These are phyloP conservation scores for Spilarctia lutea DNA, from an alignment of 2,888 invertebrate genomes.

Conservation along the genomic window DNA sequence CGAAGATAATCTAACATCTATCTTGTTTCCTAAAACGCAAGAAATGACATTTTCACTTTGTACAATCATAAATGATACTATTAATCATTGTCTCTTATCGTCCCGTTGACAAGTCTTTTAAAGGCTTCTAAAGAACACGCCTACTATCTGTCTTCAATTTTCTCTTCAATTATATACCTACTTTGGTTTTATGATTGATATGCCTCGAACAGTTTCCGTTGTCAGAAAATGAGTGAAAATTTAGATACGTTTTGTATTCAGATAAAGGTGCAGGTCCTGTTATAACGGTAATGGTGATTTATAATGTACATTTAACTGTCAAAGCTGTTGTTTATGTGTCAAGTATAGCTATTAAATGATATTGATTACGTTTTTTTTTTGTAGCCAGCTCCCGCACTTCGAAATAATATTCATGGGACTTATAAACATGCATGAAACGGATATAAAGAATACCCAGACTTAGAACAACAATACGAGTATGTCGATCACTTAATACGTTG, in stretches of 20 bases:
- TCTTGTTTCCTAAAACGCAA: constrained; percentile 33
- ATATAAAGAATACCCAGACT: too few relatives aligned
- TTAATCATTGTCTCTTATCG: constrained; percentile 62
- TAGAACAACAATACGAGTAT: too few relatives aligned
- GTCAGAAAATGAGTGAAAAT: constrained; percentile 49
- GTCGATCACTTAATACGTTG: too few relatives aligned
- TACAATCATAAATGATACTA: constrained; percentile 54
- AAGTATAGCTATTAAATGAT: neutral
- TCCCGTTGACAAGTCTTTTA: constrained; percentile 60
- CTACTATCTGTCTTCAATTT: constrained; percentile 61
- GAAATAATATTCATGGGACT: too few relatives aligned
- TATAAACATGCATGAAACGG: too few relatives aligned
- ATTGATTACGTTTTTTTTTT: neutral
- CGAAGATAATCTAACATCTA: constrained; percentile 18
- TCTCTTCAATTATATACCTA: constrained; percentile 59
- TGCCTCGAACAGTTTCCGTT: constrained; percentile 36
- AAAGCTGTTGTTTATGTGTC: constrained; percentile 4
- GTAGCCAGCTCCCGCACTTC: too few relatives aligned
- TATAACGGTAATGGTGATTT: constrained; percentile 38
- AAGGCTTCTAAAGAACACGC: constrained; percentile 51
- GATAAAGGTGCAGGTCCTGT: constrained; percentile 30
- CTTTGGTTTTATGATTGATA: constrained; percentile 61
- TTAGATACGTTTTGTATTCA: constrained; percentile 41
- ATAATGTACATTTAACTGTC: constrained; percentile 22
- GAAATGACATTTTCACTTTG: constrained; percentile 60